Evolutionary conservation across 2,113 vertebrate species (phyloP), one percentile per base, ranked within the genome.

Genomic region (Oceanites oceanicus): DNA sequence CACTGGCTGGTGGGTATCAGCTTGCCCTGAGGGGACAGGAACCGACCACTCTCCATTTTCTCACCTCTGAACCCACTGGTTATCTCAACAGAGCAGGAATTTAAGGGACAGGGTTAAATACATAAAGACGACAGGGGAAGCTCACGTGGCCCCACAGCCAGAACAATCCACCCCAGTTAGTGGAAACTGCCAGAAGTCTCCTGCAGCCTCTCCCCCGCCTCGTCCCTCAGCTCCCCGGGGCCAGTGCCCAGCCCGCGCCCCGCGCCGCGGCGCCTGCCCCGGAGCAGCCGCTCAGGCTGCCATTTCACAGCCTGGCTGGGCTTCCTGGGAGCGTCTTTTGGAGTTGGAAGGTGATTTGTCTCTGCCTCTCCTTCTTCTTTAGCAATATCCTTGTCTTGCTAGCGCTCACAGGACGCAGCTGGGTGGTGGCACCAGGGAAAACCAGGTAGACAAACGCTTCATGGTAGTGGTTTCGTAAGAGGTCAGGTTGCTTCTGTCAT

Each of bases 251-350:
- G 34, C 61, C 32, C 45, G 56, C 1, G 3, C 42, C 53, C 53
- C 1, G 1, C 6, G 13, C 8, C 3, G 3, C n/a, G 56, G 71
- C 6, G 7, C 9, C n/a, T 55, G 47, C 4, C 3, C 26, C 49
- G 15, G 30, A 77, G 63, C 70, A 59, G 45, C 38, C 0, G 10
- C 76, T 38, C 23, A 5, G 50, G n/a, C 49, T 58, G 55, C 1
- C 6, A n/a, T 34, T 40, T 40, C 27, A 45, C 44, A 76, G 45
- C 45, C 71, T 44, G 18, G 22, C 45, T 20, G 40, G 44, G 29
- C 44, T 80, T 16, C 42, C 55, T 18, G 15, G 25, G 44, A 53
- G 36, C 44, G 68, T 14, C 22, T 40, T 40, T 32, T 34, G 34
- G 56, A 40, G 8, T 6, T 15, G n/a, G 63, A 23, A 58, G 20